A percentile compares a stretch with the other conserved stretches of the same genome.
phyloP scores from a whole-genome alignment of 2,113 vertebrate species.

The Helogale parvula region DNA sequence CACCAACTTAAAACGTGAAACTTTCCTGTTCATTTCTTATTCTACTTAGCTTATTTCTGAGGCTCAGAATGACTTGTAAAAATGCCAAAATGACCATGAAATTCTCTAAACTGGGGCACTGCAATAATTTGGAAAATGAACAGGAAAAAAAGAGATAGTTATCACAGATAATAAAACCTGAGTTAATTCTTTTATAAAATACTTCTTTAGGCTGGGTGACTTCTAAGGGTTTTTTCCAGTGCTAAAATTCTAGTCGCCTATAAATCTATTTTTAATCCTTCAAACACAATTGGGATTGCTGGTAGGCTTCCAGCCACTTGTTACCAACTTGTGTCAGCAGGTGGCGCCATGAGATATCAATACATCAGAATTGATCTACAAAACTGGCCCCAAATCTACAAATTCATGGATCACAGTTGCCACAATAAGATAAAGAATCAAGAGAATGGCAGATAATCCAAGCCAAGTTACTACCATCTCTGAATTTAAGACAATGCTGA shows the following conservation, averaged over 20 bases:
- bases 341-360: constrained; percentile 54
- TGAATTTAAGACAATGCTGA: not conserved
- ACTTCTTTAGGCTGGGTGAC: not conserved
- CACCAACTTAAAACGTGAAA: not conserved
- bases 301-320: not conserved
- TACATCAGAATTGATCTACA: not conserved
- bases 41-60: constrained; percentile 46
- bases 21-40: constrained; percentile 28
- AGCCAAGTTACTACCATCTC: not conserved
- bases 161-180: not conserved
- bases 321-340: constrained; percentile 64
- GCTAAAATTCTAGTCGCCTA: constrained; percentile 1
- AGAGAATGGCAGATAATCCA: not conserved
- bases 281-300: not conserved
- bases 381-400: not conserved
- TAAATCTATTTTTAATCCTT: not conserved
- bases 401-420: not conserved
- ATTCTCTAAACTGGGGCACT: constrained; percentile 12
- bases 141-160: not conserved
- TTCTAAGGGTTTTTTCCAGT: not conserved
- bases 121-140: constrained; percentile 20
- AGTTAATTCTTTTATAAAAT: constrained; percentile 40
- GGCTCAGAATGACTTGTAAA: not conserved
- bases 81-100: not conserved
- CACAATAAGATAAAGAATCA: not conserved